phyloP scores from a whole-genome alignment of 2,888 invertebrate genomes.

The Sinotaia quadrata region DNA sequence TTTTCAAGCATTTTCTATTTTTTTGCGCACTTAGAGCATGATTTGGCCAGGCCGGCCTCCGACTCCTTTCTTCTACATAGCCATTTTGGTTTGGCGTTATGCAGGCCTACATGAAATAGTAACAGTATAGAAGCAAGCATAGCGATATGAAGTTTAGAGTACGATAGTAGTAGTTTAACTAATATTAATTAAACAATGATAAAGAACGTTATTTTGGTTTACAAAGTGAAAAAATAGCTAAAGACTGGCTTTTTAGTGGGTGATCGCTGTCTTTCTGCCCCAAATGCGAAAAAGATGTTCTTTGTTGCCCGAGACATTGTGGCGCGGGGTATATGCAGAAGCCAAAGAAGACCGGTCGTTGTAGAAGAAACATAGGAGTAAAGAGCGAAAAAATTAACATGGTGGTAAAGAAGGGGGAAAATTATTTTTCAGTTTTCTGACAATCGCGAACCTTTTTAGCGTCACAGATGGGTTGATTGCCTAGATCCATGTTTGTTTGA shows the following conservation, averaged over 20 bases:
- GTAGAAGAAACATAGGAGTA: conserved; percentile 7
- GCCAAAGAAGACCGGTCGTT: neutral
- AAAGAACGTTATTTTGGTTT: neutral
- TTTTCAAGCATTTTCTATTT: conserved; percentile 22
- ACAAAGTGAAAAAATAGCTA: neutral
- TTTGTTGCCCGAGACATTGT: conserved; percentile 15
- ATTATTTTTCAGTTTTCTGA: conserved; percentile 16
- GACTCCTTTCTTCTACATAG: conserved; percentile 39
- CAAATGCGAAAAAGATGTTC: conserved; percentile 9
- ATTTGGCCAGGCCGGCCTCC: conserved; percentile 30
- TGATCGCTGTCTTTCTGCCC: conserved; percentile 25
- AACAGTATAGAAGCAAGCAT: conserved; percentile 6
- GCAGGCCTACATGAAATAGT: conserved; percentile 3
- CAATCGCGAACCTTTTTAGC: neutral
- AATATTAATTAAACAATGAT: conserved; percentile 1
- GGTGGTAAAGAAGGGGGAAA: conserved; percentile 13
- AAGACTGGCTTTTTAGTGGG: neutral
- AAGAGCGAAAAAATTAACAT: conserved; percentile 31
- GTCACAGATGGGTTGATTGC: neutral
- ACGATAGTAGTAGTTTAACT: conserved; percentile 4
- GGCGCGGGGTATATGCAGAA: conserved; percentile 5
- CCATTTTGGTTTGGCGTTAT: conserved; percentile 37
- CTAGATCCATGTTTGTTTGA: conserved; percentile 6
- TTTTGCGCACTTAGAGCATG: conserved; percentile 22
- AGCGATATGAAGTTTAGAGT: conserved; percentile 16